phyloP scores from a whole-genome alignment of 2,888 invertebrate species.

The Yponomeuta evonymella region DNA sequence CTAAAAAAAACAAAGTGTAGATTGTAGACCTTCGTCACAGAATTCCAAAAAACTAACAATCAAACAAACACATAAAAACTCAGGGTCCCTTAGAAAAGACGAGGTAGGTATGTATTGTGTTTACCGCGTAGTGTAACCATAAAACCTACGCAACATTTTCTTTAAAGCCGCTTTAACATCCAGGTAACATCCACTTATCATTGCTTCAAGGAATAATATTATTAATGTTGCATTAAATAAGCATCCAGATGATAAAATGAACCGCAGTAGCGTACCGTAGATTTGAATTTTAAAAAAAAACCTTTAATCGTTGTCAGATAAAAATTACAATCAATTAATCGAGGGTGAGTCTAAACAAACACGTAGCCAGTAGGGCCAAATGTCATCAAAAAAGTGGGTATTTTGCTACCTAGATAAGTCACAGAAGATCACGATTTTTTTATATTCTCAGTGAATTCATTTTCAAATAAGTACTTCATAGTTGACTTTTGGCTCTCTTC shows the following conservation, averaged over 20 bases:
- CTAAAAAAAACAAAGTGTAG: background rate
- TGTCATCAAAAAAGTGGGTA: background rate
- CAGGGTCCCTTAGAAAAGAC: background rate
- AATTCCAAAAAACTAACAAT: background rate
- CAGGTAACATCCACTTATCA: background rate
- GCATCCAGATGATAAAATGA: slow-evolving; percentile 52
- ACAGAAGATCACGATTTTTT: background rate
- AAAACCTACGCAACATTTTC: slow-evolving; percentile 13
- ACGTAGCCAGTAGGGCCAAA: background rate
- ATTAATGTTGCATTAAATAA: slow-evolving; percentile 47
- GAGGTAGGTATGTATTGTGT: background rate
- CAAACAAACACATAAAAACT: background rate
- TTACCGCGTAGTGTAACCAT: slow-evolving; percentile 3
- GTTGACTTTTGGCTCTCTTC: no score
- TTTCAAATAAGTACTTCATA: background rate
- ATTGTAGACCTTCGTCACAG: background rate
- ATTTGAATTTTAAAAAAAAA: background rate
- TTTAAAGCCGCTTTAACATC: background rate
- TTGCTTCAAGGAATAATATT: slow-evolving; percentile 5
- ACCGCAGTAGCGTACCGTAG: slow-evolving; percentile 8
- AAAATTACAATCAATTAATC: background rate
- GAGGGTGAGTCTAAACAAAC: background rate
- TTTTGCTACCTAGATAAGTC: background rate
- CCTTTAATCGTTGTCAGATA: background rate
- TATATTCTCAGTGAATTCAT: background rate